These are phyloP conservation scores for Luehdorfia chinensis DNA, from an alignment of 1,140 invertebrate species.

Conservation along the genomic window DNA sequence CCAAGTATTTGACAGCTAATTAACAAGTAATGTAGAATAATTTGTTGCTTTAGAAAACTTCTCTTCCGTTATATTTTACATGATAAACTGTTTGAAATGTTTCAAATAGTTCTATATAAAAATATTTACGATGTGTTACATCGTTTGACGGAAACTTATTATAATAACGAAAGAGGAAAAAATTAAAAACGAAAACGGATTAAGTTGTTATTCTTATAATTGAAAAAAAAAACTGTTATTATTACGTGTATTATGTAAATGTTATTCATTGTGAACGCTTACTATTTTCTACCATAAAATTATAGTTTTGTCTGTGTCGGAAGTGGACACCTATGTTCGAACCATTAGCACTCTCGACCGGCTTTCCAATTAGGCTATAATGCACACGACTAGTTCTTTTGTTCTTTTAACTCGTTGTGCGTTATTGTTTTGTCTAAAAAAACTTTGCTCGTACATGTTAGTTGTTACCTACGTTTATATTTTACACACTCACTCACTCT, in stretches of 20 bases:
- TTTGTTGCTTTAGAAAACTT: constrained; percentile 1
- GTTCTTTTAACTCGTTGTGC: constrained; percentile 16
- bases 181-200: too few relatives aligned
- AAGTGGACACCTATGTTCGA: constrained; percentile 1
- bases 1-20: constrained; percentile 29
- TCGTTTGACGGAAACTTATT: too few relatives aligned
- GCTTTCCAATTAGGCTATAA: constrained; percentile 29
- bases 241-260: too few relatives aligned
- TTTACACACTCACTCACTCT: too few relatives aligned
- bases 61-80: constrained; percentile 1
- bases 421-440: constrained; percentile 18
- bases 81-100: neutral
- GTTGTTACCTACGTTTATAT: neutral
- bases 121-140: too few relatives aligned
- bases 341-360: constrained; percentile 10
- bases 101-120: too few relatives aligned
- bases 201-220: too few relatives aligned
- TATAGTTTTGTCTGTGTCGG: too few relatives aligned
- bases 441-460: neutral
- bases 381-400: constrained; percentile 22
- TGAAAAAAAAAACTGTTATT: too few relatives aligned
- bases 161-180: too few relatives aligned
- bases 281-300: too few relatives aligned
- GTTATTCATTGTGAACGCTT: too few relatives aligned
- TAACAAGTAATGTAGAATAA: constrained; percentile 12